Evolutionary conservation across 2,113 vertebrate genomes (phyloP).

Genomic region (Carassius carassius): DNA sequence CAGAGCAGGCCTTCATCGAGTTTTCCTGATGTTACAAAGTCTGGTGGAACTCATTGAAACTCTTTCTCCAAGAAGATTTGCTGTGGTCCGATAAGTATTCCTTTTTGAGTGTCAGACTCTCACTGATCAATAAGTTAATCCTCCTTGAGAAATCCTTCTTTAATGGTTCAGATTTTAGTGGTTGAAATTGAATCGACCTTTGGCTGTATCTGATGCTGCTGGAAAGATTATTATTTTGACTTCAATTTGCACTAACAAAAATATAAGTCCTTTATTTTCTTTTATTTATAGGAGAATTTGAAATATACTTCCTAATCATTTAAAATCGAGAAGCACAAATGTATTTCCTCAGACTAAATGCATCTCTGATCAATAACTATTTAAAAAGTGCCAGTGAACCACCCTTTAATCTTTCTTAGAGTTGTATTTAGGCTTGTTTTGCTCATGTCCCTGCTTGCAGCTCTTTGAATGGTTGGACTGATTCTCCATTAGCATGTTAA

Average conservation of each 20-base stretch:
- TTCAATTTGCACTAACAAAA: not conserved
- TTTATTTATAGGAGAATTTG: not conserved
- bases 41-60: too few relatives aligned
- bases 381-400: not conserved
- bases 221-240: not conserved
- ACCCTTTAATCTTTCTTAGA: not conserved
- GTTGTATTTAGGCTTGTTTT: not conserved
- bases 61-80: not conserved
- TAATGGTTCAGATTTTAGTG: slow-evolving; percentile 14
- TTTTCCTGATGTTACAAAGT: not conserved
- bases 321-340: not conserved
- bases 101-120: not conserved
- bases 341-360: not conserved
- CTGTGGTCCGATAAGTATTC: not conserved
- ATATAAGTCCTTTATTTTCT: not conserved
- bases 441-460: not conserved
- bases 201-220: not conserved
- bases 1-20: too few relatives aligned
- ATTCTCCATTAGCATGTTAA: not conserved
- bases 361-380: not conserved
- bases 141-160: not conserved
- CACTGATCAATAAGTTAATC: slow-evolving; percentile 15
- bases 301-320: not conserved
- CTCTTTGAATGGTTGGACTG: slow-evolving; percentile 8
- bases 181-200: not conserved